Evolutionary conservation across 2,888 invertebrate genomes (phyloP), one percentile per base, ranked within the genome.

Genomic region (Melieria omissa): DNA sequence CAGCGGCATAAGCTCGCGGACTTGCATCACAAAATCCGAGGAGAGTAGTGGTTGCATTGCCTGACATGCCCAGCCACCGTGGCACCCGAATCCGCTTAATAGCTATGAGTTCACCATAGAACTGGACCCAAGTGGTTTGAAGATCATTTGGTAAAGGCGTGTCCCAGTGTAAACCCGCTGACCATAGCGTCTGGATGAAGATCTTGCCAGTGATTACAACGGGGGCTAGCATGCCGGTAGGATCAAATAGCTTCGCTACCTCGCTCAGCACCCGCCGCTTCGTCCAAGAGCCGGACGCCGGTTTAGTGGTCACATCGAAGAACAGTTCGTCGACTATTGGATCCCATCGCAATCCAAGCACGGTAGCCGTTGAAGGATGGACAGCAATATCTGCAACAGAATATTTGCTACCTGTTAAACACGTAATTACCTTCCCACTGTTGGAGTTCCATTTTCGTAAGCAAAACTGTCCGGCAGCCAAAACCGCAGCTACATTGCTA

Each of bases 381-480:
- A 46, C 9, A 29, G 29, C 29, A 29, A 12, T 58, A 4, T 58
- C 58, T 58, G 42, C 8, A 12, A 41, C 42, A 58, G 41, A 9
- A 41, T 1, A 29, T 10, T 9, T 4, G 6, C 42, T 58, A n/a
- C 58, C 41, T 3, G 42, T 58, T 9, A 58, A 58, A n/a, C 58
- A 42, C 2, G 58, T n/a, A n/a, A 58, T 12, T 8, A 58, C 58
- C 41, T 58, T 12, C 29, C 58, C 29, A 58, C 58, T 58, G 52
- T 10, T 71, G 42, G 41, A 71, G 16, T 72, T 72, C 69, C 60
- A 72, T 57, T 72, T 74, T 4, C 74, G 47, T 4, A 74, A 52
- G 6, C 62, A 54, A 8, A 74, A 66, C 8, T 72, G 72, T 3
- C 73, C 72, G 4, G 54, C 64, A 0, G 61, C 42, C n/a, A 74